These are phyloP conservation scores for Leptothorax acervorum DNA, from an alignment of 2,888 invertebrate species.

Conservation along the genomic window DNA sequence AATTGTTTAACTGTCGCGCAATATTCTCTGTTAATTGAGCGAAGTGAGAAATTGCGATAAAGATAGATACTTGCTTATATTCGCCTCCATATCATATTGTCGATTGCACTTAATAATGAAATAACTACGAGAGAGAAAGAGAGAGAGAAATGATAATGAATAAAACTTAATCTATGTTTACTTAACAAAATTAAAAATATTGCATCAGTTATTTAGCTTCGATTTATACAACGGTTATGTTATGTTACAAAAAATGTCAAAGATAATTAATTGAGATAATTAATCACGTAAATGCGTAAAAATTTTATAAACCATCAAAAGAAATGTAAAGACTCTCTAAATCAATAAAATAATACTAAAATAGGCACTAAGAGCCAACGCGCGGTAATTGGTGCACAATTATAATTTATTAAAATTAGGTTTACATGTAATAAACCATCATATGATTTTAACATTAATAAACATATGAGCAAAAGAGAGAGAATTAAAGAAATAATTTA, in stretches of 20 bases:
- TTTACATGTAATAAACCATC: background rate
- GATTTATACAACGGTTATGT: background rate
- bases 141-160: background rate
- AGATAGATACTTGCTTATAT: slow-evolving; percentile 15
- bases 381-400: too few relatives aligned
- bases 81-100: background rate
- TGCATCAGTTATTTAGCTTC: background rate
- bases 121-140: background rate
- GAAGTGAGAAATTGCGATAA: slow-evolving; percentile 20
- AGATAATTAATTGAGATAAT: background rate
- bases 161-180: slow-evolving; percentile 23
- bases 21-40: slow-evolving; percentile 18
- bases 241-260: background rate
- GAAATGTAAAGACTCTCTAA: too few relatives aligned
- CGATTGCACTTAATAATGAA: slow-evolving; percentile 23
- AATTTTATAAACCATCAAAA: background rate
- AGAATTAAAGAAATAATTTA: background rate
- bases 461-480: background rate
- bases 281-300: background rate
- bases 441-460: background rate
- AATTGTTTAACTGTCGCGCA: slow-evolving; percentile 16
- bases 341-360: too few relatives aligned
- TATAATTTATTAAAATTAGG: too few relatives aligned
- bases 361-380: too few relatives aligned
- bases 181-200: background rate